Evolutionary conservation across 37 sponge, comb jelly and placozoan species (phyloP), one percentile per base, ranked within the genome.

Genomic region (Ephydatia muelleri): DNA sequence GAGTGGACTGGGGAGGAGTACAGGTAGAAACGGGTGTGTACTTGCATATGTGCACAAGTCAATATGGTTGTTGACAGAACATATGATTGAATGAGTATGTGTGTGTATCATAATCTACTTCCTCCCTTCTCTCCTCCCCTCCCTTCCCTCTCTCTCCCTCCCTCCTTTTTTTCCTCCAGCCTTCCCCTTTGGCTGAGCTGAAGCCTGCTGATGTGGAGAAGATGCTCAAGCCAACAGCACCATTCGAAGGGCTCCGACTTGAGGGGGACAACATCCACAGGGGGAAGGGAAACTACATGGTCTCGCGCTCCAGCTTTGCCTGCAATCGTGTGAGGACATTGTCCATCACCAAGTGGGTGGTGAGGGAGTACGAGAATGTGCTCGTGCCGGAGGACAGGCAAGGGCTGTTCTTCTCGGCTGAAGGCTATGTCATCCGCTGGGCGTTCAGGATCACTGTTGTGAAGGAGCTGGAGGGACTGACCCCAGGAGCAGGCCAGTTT

Each of bases 361-460:
- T 96, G 25, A 90, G 91, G 83, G 98, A 97, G 72, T 91, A 88
- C 73, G 92, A 95, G 68, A 89, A 91, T 49, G 86, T 83, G 34
- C 77, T 87, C 43, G 48, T 93, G 9, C 77, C 88, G 26, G 80
- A 89, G 31, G 77, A 87, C 19, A 74, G 85, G 0, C 74, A 72
- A 12, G 92, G 89, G 9, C 12, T 95, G 66, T 96, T 98, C 86
- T 94, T 95, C 83, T 82, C 83, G 6, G 78, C 72, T 27, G 99
- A 98, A 76, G 86, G 91, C 35, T 98, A 96, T 68, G 88, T 98
- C 70, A 84, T 96, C 68, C 78, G 95, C 49, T 98, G 99, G 99
- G 85, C 71, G 34, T 98, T 87, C 80, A 36, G 69, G 32, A 83
- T 90, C 43, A 86, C 78, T 13, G 85, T 90, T 0, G 84, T 93